phyloP scores from a whole-genome alignment of 2,888 invertebrate species.

The Dicyrtomina minuta region DNA sequence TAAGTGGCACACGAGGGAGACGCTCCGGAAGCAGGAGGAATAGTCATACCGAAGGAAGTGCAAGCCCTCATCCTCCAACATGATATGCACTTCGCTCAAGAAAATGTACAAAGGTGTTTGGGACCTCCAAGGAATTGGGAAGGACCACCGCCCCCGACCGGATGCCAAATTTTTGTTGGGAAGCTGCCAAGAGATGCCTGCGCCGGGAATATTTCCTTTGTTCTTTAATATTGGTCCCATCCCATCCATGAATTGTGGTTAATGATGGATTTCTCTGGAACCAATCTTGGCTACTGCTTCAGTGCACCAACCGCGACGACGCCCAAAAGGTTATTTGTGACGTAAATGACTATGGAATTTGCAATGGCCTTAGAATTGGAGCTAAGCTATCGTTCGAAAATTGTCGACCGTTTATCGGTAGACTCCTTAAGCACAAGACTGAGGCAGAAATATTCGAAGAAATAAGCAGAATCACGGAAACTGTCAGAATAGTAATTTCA shows the following conservation, averaged over 20 bases:
- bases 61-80: too few relatives aligned
- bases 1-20: too few relatives aligned
- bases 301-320: too few relatives aligned
- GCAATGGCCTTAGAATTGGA: constrained; percentile 67
- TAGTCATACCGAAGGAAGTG: too few relatives aligned
- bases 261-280: constrained; percentile 80
- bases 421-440: constrained; percentile 67
- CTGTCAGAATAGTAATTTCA: constrained; percentile 68
- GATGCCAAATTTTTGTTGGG: constrained; percentile 72
- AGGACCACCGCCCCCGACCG: constrained; percentile 63
- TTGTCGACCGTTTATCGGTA: constrained; percentile 75
- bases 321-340: constrained; percentile 65
- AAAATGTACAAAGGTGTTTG: constrained; percentile 77
- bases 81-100: constrained; percentile 67
- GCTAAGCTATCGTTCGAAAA: constrained; percentile 81
- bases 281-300: constrained; percentile 78
- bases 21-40: too few relatives aligned
- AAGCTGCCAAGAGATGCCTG: constrained; percentile 76
- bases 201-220: constrained; percentile 74
- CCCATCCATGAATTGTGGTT: constrained; percentile 74
- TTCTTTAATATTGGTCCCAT: constrained; percentile 68
- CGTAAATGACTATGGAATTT: constrained; percentile 69
- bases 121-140: too few relatives aligned
- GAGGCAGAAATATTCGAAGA: constrained; percentile 66
- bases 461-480: constrained; percentile 66